Evolutionary conservation across 2,888 invertebrate species (phyloP), one percentile per base, ranked within the genome.

Genomic region (Drosophila conformis): DNA sequence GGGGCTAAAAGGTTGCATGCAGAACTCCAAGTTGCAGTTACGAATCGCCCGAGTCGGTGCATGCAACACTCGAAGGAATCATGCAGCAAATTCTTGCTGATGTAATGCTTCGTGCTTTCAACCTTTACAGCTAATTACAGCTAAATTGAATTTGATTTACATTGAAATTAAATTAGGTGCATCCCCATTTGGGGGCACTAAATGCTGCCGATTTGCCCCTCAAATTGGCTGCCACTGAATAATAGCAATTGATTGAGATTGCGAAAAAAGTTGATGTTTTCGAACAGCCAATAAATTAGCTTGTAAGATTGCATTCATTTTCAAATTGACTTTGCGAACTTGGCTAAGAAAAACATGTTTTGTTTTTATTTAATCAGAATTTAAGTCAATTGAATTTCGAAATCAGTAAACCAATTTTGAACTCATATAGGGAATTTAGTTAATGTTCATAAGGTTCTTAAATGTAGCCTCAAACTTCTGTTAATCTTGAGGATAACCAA

Each of bases 1-100:
- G 53, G 7, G 42, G 33, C 25, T 53, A 21, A 46, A 40, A 52
- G 35, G 56, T 52, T 51, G 62, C 79, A 69, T 69, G 79, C 75
- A 62, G 18, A 53, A 69, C 75, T 48, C 46, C 25, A 48, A 66
- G 75, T 74, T 75, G 63, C 70, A 70, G 60, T 61, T 75, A 60
- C 61, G 62, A 66, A 60, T 53, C 51, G 69, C 42, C 72, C 40
- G 21, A 66, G 54, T 58, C 49, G 62, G n/a, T 60, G 52, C 75
- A 63, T 56, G 68, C 68, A 53, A 40, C 78, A 56, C 52, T 61
- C 61, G 5, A 31, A 18, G 35, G 51, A 29, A 48, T 49, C 48
- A 49, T 46, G n/a, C 42, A 42, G 25, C 33, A 61, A 46, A 42
- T 21, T 42, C 11, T 27, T 40, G 21, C 56, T 58, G 38, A 61